Evolutionary conservation across 2,797 vertebrate species (phyloP), one percentile per base, ranked within the genome.

Genomic region (Sitta carolinensis): DNA sequence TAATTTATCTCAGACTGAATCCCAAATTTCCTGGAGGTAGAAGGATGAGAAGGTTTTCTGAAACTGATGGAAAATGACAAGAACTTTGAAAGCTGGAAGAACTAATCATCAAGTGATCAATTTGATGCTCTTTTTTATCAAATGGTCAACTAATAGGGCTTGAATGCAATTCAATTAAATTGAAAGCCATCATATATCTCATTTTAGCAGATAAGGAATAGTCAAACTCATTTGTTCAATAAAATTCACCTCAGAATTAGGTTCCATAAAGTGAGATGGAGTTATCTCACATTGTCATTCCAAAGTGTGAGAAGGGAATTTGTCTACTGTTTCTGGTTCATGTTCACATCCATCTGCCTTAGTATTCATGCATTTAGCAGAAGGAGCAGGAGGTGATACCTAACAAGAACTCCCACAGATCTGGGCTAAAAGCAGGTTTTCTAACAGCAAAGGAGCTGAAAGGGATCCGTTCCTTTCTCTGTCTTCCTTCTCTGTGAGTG

Each of bases 401-500:
- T 64, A 75, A 68, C 50, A 84, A 84, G 61, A 83, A 72, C 58
- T 88, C 58, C 47, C 38, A 48, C 40, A 58, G n/a, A 12, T n/a
- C 78, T 16, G 8, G n/a, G 40, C 69, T 84, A n/a, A 43, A 85
- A 75, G n/a, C 38, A 54, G 16, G 9, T 51, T 57, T 85, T 90
- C 29, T 47, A 55, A 40, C 30, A 88, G 25, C 8, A 67, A 66
- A 69, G 23, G 40, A 86, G 15, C 42, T 3, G 4, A 15, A 84
- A 4, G 47, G 19, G 1, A 3, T 89, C 69, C 0, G 0, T 57
- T 87, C 38, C n/a, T 89, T 78, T 57, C 32, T 58, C 29, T 57
- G 21, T 58, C 30, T 43, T 81, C 45, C 16, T 62, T 25, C 59
- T 79, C 20, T 26, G 40, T 63, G n/a, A 74, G 30, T 22, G 11